These are phyloP conservation scores for Mustelus asterias DNA, from an alignment of 2,113 vertebrate species.

Conservation along the genomic window DNA sequence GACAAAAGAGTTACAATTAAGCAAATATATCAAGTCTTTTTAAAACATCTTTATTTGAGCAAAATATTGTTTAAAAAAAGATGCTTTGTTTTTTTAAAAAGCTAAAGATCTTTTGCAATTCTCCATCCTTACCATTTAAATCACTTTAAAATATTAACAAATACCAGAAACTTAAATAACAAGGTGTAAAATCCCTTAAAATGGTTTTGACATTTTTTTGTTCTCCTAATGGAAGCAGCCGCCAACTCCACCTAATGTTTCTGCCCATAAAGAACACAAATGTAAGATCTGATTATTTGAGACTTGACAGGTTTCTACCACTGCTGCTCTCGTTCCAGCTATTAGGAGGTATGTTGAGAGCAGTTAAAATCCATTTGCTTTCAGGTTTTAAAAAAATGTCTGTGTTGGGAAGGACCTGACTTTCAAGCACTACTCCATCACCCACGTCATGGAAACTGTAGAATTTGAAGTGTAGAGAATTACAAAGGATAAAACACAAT, in stretches of 20 bases:
- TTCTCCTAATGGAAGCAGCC: background rate
- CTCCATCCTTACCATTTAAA: background rate
- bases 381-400: background rate
- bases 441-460: background rate
- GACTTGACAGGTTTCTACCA: background rate
- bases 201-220: conserved; percentile 8
- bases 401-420: background rate
- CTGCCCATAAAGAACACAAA: background rate
- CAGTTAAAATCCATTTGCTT: background rate
- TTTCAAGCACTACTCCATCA: background rate
- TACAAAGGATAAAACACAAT: background rate
- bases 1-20: conserved; percentile 9
- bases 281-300: background rate
- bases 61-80: conserved; percentile 35
- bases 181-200: conserved; percentile 1
- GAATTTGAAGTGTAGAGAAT: background rate
- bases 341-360: background rate
- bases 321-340: background rate
- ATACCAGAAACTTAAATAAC: conserved; percentile 9
- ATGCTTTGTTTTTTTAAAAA: conserved; percentile 3
- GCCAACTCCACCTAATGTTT: background rate
- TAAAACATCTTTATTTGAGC: conserved; percentile 35
- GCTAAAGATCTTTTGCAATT: background rate
- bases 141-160: conserved; percentile 17
- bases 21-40: background rate